Evolutionary conservation across 1,140 invertebrate genomes (phyloP).

Genomic region (Argopecten irradians): DNA sequence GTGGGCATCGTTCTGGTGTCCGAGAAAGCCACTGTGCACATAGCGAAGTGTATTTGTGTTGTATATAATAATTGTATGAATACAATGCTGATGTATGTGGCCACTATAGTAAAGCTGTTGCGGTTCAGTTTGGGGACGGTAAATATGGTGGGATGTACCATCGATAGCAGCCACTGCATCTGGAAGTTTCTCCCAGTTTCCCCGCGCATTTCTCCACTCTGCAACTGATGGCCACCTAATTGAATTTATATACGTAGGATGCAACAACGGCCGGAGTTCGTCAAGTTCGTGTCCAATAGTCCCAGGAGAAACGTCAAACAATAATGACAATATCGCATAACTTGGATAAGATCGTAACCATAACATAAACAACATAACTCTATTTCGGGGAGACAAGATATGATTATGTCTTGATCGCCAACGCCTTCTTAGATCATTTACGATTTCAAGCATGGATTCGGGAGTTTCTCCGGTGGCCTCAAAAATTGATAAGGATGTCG

Average conservation of each 20-base stretch:
- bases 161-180: constrained; percentile 27
- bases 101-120: constrained; percentile 34
- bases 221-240: neutral
- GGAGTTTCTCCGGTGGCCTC: too few relatives aligned
- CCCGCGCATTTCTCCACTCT: neutral
- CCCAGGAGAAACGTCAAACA: neutral
- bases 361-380: too few relatives aligned
- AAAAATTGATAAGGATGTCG: too few relatives aligned
- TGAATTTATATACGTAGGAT: neutral
- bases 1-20: too few relatives aligned
- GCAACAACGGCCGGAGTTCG: neutral
- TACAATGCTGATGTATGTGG: constrained; percentile 34
- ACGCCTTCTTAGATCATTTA: too few relatives aligned
- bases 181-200: neutral
- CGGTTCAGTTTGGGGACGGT: constrained; percentile 3
- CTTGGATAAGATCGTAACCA: neutral
- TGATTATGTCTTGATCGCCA: too few relatives aligned
- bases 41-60: too few relatives aligned
- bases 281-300: neutral
- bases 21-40: constrained; percentile 11
- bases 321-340: neutral
- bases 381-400: too few relatives aligned
- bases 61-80: constrained; percentile 25
- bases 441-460: too few relatives aligned
- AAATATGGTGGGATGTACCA: constrained; percentile 33